Evolutionary conservation across 1,140 invertebrate species (phyloP).

Genomic region (Apis dorsata): DNA sequence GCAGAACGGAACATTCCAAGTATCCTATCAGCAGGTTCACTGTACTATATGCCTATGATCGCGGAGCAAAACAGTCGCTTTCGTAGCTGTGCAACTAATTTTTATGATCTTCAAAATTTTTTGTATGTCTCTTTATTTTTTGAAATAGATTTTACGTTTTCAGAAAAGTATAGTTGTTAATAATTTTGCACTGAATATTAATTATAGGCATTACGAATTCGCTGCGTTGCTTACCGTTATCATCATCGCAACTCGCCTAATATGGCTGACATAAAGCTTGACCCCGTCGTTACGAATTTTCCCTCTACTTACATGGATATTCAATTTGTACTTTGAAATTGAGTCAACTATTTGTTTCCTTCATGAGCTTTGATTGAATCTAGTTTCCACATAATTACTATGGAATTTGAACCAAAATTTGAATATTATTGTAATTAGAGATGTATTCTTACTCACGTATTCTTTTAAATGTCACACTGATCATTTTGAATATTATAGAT

Average conservation of each 20-base stretch:
- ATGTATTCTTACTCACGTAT: neutral
- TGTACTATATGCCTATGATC: constrained; percentile 59
- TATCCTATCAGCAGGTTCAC: constrained; percentile 62
- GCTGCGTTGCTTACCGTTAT: constrained; percentile 58
- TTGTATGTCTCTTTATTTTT: neutral
- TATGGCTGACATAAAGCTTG: constrained; percentile 48
- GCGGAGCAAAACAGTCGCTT: constrained; percentile 63
- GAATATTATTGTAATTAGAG: neutral
- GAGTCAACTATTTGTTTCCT: constrained; percentile 52
- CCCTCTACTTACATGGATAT: constrained; percentile 43
- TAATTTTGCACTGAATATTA: constrained; percentile 30
- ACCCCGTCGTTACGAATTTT: constrained; percentile 42
- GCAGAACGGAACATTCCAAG: constrained; percentile 53
- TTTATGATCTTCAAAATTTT: constrained; percentile 24
- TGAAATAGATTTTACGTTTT: constrained; percentile 25
- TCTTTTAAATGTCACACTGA: neutral
- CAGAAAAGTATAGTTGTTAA: constrained; percentile 35
- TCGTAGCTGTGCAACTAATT: constrained; percentile 48
- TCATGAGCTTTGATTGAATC: constrained; percentile 35
- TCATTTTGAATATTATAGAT: too few species aligned
- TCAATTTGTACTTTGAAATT: constrained; percentile 65
- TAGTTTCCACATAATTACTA: constrained; percentile 28
- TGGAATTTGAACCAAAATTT: neutral
- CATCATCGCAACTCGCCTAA: constrained; percentile 52
- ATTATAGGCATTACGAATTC: constrained; percentile 39